A percentile compares a stretch with the other conserved stretches of the same genome.
phyloP scores from a whole-genome alignment of 2,113 vertebrate genomes.

The Syngnathoides biaculeatus region DNA sequence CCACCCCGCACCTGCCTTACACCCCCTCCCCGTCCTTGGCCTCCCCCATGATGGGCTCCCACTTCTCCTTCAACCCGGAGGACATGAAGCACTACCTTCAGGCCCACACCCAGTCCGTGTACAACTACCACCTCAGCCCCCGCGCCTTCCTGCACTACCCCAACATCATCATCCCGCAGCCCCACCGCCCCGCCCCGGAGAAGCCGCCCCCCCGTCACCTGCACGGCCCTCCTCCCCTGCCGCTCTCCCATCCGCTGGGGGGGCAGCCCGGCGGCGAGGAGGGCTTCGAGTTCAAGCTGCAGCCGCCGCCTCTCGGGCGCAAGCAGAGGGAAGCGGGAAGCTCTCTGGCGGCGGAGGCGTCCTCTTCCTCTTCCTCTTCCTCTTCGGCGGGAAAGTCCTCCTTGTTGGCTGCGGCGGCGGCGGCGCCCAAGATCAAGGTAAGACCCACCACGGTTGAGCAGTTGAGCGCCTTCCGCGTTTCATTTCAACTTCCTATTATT shows the following conservation, averaged over 20 bases:
- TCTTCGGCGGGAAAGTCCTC: slow-evolving; percentile 38
- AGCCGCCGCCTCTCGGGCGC: slow-evolving; percentile 84
- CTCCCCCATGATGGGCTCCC: slow-evolving; percentile 84
- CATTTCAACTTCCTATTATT: no score
- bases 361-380: slow-evolving; percentile 52
- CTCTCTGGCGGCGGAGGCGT: slow-evolving; percentile 36
- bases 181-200: slow-evolving; percentile 76
- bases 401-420: slow-evolving; percentile 46
- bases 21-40: slow-evolving; percentile 86
- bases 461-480: no score
- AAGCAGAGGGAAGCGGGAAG: slow-evolving; percentile 75
- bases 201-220: slow-evolving; percentile 57
- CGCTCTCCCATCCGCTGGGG: slow-evolving; percentile 52
- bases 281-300: slow-evolving; percentile 88
- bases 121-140: slow-evolving; percentile 94
- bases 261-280: slow-evolving; percentile 53
- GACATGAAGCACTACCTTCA: slow-evolving; percentile 95
- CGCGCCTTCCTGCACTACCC: slow-evolving; percentile 90
- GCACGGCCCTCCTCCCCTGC: slow-evolving; percentile 60
- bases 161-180: slow-evolving; percentile 85
- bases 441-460: no score
- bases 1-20: slow-evolving; percentile 82
- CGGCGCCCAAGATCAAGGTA: slow-evolving; percentile 83
- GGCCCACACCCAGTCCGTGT: slow-evolving; percentile 88
- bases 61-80: slow-evolving; percentile 90